Evolutionary conservation across 2,797 vertebrate genomes (phyloP).

Genomic region (Leontocebus nigricollis): DNA sequence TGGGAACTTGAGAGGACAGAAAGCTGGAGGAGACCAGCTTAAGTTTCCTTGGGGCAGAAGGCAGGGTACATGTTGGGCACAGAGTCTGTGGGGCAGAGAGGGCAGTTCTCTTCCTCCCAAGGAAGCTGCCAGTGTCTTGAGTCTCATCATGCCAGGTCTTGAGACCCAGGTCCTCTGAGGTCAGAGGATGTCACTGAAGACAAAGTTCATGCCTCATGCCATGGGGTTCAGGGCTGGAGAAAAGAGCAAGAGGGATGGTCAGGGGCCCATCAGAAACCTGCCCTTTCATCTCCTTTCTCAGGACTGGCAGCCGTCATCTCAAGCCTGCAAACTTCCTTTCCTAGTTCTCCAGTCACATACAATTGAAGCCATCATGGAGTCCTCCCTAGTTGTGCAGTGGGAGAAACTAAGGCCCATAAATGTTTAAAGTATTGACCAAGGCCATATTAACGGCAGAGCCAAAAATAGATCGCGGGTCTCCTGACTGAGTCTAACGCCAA

Average conservation of each 20-base stretch:
- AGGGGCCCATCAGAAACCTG: not conserved
- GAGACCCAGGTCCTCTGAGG: not conserved
- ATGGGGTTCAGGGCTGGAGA: not conserved
- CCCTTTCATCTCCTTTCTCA: not conserved
- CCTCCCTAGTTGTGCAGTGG: not conserved
- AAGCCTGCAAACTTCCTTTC: not conserved
- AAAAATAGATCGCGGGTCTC: not conserved
- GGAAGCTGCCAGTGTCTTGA: not conserved
- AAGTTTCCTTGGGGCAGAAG: not conserved
- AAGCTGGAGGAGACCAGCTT: not conserved
- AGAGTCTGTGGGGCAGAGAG: not conserved
- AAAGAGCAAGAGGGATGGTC: not conserved
- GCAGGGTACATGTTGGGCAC: not conserved
- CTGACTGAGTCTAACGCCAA: not conserved
- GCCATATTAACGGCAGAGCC: not conserved
- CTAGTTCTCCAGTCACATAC: not conserved
- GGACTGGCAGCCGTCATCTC: not conserved
- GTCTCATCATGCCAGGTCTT: not conserved
- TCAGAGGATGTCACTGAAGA: not conserved
- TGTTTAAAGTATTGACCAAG: not conserved
- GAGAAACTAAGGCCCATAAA: not conserved
- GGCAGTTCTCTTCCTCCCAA: not conserved
- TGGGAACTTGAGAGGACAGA: not conserved
- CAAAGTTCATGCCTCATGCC: not conserved
- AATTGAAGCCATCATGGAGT: not conserved